phyloP scores from a whole-genome alignment of 2,797 vertebrate genomes.

The Mormyrus hasselquistii region DNA sequence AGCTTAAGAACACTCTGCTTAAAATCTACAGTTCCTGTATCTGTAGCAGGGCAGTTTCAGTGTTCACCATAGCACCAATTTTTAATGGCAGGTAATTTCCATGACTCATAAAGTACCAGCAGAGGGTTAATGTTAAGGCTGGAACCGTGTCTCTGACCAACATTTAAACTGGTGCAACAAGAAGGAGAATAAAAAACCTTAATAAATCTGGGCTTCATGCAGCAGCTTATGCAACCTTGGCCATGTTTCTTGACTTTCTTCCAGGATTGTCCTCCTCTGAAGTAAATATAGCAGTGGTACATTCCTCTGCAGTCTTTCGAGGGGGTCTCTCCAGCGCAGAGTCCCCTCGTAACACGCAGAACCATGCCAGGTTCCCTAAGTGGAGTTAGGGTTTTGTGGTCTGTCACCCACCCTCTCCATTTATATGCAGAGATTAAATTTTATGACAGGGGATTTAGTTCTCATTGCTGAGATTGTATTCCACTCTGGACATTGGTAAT shows the following conservation, averaged over 20 bases:
- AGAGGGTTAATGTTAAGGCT: background rate
- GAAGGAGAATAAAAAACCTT: background rate
- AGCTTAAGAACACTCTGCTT: background rate
- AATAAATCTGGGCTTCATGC: background rate
- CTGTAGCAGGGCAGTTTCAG: background rate
- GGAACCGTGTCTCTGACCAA: background rate
- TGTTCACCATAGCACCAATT: background rate
- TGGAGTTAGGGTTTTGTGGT: background rate
- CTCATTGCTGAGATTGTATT: background rate
- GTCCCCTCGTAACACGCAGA: background rate
- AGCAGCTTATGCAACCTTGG: background rate
- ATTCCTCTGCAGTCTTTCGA: background rate
- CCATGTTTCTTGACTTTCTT: background rate
- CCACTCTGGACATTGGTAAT: background rate
- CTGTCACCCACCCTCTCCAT: background rate
- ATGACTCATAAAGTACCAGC: background rate
- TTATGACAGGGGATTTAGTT: background rate
- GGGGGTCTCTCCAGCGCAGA: background rate
- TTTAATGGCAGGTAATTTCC: background rate
- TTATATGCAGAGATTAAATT: background rate
- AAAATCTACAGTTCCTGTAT: background rate
- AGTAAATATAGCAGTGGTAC: background rate
- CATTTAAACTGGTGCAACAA: background rate
- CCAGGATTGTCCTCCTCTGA: background rate
- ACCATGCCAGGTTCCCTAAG: background rate